A percentile compares a stretch with the other conserved stretches of the same genome.
Evolutionary conservation across 2,797 vertebrate species (phyloP).

Genomic region (Tangara arthus): DNA sequence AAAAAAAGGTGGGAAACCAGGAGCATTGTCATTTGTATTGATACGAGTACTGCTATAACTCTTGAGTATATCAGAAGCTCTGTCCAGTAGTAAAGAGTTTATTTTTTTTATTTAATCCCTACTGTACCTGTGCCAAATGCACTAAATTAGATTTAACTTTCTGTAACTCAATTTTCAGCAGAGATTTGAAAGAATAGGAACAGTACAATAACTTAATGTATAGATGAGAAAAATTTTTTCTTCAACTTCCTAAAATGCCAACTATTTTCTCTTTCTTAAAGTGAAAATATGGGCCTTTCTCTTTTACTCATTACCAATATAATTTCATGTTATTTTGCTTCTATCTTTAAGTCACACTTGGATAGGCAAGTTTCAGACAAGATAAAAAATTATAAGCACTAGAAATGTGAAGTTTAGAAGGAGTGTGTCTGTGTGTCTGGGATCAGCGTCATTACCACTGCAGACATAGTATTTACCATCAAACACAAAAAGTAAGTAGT

Average conservation of each 20-base stretch:
- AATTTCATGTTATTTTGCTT: neutral
- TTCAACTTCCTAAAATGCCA: neutral
- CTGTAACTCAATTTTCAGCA: neutral
- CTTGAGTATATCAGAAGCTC: neutral
- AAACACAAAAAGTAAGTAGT: neutral
- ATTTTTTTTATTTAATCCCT: neutral
- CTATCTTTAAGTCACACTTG: neutral
- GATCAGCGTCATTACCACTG: neutral
- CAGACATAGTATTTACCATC: neutral
- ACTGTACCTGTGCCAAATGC: neutral
- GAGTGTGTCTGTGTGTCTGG: neutral
- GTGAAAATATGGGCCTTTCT: neutral
- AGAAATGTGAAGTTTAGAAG: neutral
- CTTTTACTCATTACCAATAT: neutral
- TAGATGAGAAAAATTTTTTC: neutral
- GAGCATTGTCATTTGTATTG: neutral
- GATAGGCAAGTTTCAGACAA: neutral
- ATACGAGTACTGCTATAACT: neutral
- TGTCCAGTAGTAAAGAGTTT: neutral
- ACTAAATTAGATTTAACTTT: neutral
- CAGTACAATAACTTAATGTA: neutral
- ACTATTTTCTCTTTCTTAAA: neutral
- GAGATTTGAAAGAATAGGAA: neutral
- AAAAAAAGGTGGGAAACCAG: neutral
- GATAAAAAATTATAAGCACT: neutral